Percentiles rank a stretch among this genome's conserved stretches.
Conservation (phyloP, 2,797 vertebrate species). For the Nannoperca obscura region DNA sequence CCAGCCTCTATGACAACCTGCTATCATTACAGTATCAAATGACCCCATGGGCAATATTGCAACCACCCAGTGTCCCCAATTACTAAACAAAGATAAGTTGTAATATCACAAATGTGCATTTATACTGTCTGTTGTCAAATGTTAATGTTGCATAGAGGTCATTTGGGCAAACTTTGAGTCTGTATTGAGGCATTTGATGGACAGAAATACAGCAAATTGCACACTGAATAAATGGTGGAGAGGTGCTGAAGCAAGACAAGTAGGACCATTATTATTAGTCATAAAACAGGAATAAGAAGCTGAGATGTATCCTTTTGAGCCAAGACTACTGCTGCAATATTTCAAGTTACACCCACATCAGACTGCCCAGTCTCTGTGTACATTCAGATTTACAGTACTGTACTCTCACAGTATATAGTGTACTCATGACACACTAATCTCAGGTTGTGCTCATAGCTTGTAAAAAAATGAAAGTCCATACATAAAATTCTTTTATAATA, state of each 20-base stretch:
- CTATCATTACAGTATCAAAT: constrained; percentile 81
- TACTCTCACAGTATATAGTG: not conserved
- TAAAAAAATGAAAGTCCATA: not conserved
- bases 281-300: constrained; percentile 64
- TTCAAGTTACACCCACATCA: constrained; percentile 45
- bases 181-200: constrained; percentile 61
- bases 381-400: not conserved
- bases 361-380: not conserved
- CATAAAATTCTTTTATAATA: not conserved
- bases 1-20: constrained; percentile 68
- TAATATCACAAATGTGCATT: constrained; percentile 74
- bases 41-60: constrained; percentile 73
- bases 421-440: not conserved
- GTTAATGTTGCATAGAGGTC: constrained; percentile 78
- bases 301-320: constrained; percentile 54
- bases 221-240: constrained; percentile 59
- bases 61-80: constrained; percentile 78
- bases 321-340: constrained; percentile 30
- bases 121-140: constrained; percentile 77
- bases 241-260: constrained; percentile 60
- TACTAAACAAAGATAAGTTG: constrained; percentile 82
- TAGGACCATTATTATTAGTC: constrained; percentile 66
- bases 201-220: constrained; percentile 71
- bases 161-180: constrained; percentile 72
- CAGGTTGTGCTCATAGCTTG: not conserved